phyloP scores from a whole-genome alignment of 1,140 invertebrate genomes.

The Charaxes varanes region DNA sequence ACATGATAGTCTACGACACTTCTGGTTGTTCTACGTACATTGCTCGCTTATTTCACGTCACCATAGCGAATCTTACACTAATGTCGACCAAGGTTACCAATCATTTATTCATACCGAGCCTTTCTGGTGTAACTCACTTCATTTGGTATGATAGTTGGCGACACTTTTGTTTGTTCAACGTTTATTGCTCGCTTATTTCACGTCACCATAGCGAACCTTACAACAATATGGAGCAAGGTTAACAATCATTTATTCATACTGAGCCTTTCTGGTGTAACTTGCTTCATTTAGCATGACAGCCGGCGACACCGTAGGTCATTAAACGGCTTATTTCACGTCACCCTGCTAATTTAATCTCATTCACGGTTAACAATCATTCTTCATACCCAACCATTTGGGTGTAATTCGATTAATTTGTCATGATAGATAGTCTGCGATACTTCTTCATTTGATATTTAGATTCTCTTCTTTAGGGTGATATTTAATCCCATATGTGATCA shows the following conservation, averaged over 20 bases:
- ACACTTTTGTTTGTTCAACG: background rate
- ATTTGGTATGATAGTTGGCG: constrained; percentile 15
- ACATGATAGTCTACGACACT: constrained; percentile 7
- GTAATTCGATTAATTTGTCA: constrained; percentile 23
- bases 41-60: constrained; percentile 26
- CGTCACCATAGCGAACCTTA: constrained; percentile 41
- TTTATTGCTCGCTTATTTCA: constrained; percentile 21
- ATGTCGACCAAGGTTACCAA: constrained; percentile 39
- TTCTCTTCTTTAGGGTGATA: no score
- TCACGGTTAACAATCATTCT: constrained; percentile 39
- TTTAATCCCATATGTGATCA: no score
- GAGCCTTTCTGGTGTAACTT: constrained; percentile 22
- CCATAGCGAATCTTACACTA: constrained; percentile 42
- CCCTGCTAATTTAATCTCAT: constrained; percentile 44
- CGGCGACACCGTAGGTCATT: background rate
- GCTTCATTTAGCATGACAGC: constrained; percentile 21
- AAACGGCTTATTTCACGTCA: constrained; percentile 22
- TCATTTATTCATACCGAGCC: constrained; percentile 30
- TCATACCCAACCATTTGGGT: constrained; percentile 21
- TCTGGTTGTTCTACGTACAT: constrained; percentile 8
- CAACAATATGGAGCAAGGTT: constrained; percentile 40
- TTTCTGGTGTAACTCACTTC: constrained; percentile 25
- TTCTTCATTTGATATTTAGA: no score
- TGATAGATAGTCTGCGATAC: no score
- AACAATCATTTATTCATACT: constrained; percentile 37